phyloP scores from a whole-genome alignment of 2,888 invertebrate genomes.

The Hesperia comma region DNA sequence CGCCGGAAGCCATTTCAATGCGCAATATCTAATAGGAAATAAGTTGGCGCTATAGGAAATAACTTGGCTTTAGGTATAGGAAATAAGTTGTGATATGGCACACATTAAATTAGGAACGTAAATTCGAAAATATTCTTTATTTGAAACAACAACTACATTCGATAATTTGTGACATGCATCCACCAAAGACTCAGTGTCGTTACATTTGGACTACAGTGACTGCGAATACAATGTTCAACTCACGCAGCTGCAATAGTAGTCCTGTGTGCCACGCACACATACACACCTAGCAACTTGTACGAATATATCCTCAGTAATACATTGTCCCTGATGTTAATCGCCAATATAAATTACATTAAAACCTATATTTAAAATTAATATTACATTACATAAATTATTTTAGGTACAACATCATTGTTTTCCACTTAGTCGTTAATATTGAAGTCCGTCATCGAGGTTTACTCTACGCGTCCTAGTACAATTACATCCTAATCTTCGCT shows the following conservation, averaged over 20 bases:
- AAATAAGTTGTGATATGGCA: background rate
- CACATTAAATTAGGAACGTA: constrained; percentile 4
- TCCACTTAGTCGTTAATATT: constrained; percentile 39
- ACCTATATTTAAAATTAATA: constrained; percentile 59
- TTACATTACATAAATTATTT: constrained; percentile 63
- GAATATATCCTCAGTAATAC: constrained; percentile 37
- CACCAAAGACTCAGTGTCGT: constrained; percentile 4
- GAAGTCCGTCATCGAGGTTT: constrained; percentile 40
- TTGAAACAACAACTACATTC: constrained; percentile 59
- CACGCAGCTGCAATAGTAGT: background rate
- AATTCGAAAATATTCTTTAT: constrained; percentile 53
- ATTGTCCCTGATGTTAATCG: constrained; percentile 45
- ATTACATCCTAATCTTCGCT: constrained; percentile 39
- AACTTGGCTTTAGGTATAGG: background rate
- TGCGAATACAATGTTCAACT: background rate
- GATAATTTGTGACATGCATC: constrained; percentile 41
- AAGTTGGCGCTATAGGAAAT: too few species aligned
- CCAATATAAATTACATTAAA: constrained; percentile 68
- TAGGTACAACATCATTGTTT: constrained; percentile 49
- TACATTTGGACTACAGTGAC: background rate
- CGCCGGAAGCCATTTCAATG: too few species aligned
- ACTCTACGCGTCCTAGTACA: constrained; percentile 39
- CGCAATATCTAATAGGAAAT: too few species aligned
- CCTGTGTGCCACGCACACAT: background rate
- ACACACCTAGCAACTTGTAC: constrained; percentile 7